Evolutionary conservation across 2,888 invertebrate species (phyloP), one percentile per base, ranked within the genome.

Genomic region (Isotomurus palustris): DNA sequence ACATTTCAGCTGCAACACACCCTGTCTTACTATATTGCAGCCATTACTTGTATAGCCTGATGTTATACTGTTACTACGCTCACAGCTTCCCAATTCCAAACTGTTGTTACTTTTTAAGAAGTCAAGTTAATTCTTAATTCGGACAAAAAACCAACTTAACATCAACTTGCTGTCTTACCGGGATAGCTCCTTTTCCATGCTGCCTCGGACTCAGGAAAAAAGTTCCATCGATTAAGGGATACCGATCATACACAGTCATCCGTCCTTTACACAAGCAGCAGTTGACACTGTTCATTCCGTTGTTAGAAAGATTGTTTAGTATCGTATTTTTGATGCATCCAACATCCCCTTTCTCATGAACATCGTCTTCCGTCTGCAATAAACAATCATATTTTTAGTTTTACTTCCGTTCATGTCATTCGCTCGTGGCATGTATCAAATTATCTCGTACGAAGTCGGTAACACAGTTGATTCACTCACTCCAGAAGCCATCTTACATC

Each of bases 271-370:
- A 95, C 70, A 88, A 82, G 66, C 91, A 88, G 78, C 88, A 96
- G 56, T 84, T 84, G 41, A 88, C 91, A 72, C 85, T 82, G 66
- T 87, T 86, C 78, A 89, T 87, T 73, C 92, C 91, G 74, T 91
- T 86, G 28, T 90, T 90, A 64, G 94, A 94, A 74, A 97, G 79
- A 41, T 92, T 93, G 62, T 94, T 92, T 74, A 97, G 81, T 72
- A 97, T 91, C 81, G 96, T 96, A 74, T 91, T 88, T 71, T 96
- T 84, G 48, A 93, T 95, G n/a, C n/a, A n/a, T n/a, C n/a, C n/a
- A n/a, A n/a, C n/a, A 76, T 97, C 97, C 76, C 97, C 97, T 78
- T 96, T 96, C 72, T 96, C 96, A 76, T 94, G 94, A 66, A 93
- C 94, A 76, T 97, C 96, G 75, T 97, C 96, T 79, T 97, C 96